Conservation (phyloP, 92 coral and sea anemone species). For the Parazoanthus atlanticus region DNA sequence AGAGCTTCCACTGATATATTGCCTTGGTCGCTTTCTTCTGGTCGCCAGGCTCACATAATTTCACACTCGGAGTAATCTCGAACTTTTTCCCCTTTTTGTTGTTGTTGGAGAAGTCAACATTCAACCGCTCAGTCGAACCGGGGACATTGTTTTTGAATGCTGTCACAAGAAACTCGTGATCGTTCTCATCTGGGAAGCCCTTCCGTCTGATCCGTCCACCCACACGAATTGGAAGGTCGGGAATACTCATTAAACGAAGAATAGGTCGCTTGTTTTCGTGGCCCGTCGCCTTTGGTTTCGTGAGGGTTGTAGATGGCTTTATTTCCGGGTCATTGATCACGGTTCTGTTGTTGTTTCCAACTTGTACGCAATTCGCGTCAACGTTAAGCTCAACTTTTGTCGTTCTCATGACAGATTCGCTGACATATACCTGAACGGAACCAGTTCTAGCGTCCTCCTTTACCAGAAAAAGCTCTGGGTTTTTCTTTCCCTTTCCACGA, state of each 20-base stretch:
- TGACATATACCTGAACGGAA: not conserved
- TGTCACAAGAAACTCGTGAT: slow-evolving; percentile 20
- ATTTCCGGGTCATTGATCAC: not conserved
- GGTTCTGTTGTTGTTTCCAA: slow-evolving; percentile 13
- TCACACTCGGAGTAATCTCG: not conserved
- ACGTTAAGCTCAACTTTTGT: not conserved
- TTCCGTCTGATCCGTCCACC: slow-evolving; percentile 12
- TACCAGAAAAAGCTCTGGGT: not conserved
- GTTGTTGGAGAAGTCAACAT: slow-evolving; percentile 2
- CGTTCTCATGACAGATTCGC: not conserved
- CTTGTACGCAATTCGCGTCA: not conserved
- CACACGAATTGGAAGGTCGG: slow-evolving; percentile 27
- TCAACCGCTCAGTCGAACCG: slow-evolving; percentile 12
- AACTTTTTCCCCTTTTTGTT: slow-evolving; percentile 12
- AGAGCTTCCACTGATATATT: slow-evolving; percentile 38
- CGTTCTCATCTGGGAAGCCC: slow-evolving; percentile 30
- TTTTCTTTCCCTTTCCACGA: not conserved
- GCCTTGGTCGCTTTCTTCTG: slow-evolving; percentile 8
- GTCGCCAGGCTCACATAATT: not conserved
- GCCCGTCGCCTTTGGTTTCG: not conserved
- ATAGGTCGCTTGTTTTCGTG: slow-evolving; percentile 1
- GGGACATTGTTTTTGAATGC: slow-evolving; percentile 9
- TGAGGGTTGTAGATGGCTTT: no score
- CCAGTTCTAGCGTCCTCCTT: not conserved
- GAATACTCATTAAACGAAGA: not conserved